These are phyloP conservation scores for Agrochola circellaris DNA, from an alignment of 2,888 invertebrate species.

Conservation along the genomic window DNA sequence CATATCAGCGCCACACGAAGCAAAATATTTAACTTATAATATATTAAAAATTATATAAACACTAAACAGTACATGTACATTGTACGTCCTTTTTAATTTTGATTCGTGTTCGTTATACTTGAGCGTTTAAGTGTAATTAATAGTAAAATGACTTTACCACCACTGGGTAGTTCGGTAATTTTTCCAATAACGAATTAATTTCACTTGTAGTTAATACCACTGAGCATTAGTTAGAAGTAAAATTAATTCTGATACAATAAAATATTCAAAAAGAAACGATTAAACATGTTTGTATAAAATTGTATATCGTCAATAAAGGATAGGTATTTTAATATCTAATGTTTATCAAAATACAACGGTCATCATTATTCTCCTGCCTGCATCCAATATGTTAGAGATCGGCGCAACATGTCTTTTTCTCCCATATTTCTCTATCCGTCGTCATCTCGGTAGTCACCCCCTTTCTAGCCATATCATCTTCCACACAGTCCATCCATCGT, in stretches of 20 bases:
- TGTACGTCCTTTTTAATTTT: conserved; percentile 14
- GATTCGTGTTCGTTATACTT: neutral
- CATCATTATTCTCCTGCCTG: too few relatives aligned
- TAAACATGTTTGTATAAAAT: neutral
- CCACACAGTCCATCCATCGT: too few relatives aligned
- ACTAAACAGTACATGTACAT: conserved; percentile 19
- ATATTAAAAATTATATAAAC: conserved; percentile 32
- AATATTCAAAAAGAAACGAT: neutral
- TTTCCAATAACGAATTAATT: neutral
- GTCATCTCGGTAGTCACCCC: too few relatives aligned
- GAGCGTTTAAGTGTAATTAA: too few relatives aligned
- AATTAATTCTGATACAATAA: neutral
- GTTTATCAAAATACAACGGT: conserved; percentile 37
- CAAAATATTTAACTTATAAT: conserved; percentile 62
- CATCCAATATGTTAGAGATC: too few relatives aligned
- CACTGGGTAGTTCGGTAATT: neutral
- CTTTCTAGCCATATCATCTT: too few relatives aligned
- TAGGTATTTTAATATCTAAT: neutral
- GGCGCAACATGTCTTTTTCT: too few relatives aligned
- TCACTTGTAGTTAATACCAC: neutral
- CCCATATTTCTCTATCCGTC: too few relatives aligned
- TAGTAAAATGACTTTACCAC: neutral
- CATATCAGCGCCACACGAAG: conserved; percentile 51
- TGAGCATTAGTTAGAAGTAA: neutral
- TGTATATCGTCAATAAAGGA: neutral